phyloP scores from a whole-genome alignment of 2,888 invertebrate species.

The Halocaridina rubra region DNA sequence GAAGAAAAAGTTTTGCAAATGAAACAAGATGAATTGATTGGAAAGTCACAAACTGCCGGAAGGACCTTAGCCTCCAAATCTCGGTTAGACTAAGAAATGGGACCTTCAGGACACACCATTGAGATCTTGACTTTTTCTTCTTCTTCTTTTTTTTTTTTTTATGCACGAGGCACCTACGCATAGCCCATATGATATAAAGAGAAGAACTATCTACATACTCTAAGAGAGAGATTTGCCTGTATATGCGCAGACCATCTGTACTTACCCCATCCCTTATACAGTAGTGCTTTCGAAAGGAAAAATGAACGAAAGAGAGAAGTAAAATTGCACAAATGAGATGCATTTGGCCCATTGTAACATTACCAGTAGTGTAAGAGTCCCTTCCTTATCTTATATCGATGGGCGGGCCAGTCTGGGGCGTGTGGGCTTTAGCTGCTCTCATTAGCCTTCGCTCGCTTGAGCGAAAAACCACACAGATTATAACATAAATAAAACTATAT shows the following conservation, averaged over 20 bases:
- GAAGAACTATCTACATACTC: no score
- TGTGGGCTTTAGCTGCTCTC: slow-evolving; percentile 17
- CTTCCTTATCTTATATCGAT: slow-evolving; percentile 48
- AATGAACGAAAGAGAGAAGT: not conserved
- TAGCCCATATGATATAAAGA: not conserved
- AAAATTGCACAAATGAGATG: not conserved
- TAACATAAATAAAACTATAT: not conserved
- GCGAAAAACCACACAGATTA: not conserved
- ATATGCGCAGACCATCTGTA: no score
- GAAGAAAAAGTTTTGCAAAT: no score
- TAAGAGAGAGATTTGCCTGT: no score
- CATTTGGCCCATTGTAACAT: slow-evolving; percentile 20
- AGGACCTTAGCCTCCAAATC: no score
- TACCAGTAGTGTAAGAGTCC: slow-evolving; percentile 41
- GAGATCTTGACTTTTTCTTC: slow-evolving; percentile 8
- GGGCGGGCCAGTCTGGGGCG: slow-evolving; percentile 40
- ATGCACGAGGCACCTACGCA: not conserved
- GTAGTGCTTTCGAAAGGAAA: no score
- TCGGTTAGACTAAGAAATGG: no score
- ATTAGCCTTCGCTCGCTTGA: slow-evolving; percentile 7
- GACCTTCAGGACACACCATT: slow-evolving; percentile 20
- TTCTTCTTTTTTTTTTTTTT: not conserved
- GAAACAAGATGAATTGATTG: no score
- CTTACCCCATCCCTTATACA: no score
- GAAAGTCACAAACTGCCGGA: no score